Conservation (phyloP, 2,888 invertebrate species). For the Argyra leucocephala region DNA sequence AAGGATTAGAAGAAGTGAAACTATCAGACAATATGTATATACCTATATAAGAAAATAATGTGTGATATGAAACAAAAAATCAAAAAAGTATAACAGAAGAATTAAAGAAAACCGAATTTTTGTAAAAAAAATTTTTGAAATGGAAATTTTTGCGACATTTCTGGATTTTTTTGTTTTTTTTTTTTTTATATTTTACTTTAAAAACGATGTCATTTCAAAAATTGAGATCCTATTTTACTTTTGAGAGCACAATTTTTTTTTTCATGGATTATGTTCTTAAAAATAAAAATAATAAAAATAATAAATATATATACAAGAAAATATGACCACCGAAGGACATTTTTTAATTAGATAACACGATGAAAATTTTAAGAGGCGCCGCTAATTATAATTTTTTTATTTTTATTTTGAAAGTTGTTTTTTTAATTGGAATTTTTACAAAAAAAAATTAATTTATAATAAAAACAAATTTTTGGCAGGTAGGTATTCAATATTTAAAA, state of each 20-base stretch:
- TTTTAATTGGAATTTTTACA: neutral
- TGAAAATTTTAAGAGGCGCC: neutral
- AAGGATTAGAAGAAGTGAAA: neutral
- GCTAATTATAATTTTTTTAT: neutral
- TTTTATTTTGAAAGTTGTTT: neutral
- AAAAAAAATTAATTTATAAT: too few relatives aligned
- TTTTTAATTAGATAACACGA: constrained; percentile 4
- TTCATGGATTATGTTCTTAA: neutral
- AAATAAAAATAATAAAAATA: neutral
- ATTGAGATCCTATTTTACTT: neutral
- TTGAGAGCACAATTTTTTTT: too few relatives aligned
- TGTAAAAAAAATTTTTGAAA: neutral
- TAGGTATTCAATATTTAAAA: too few relatives aligned
- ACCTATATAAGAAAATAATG: too few relatives aligned
- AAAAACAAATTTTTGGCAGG: too few relatives aligned
- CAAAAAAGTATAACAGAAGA: too few relatives aligned
- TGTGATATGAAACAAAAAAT: too few relatives aligned
- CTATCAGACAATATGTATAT: too few relatives aligned
- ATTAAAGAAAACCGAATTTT: too few relatives aligned
- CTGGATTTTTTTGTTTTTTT: neutral
- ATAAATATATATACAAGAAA: neutral
- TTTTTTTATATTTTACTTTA: too few relatives aligned
- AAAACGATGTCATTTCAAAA: neutral
- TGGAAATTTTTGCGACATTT: neutral
- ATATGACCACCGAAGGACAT: neutral